Base-by-base conservation (phyloP, 2,888 invertebrate species). In the Scaptomyza polygonia region DNA sequence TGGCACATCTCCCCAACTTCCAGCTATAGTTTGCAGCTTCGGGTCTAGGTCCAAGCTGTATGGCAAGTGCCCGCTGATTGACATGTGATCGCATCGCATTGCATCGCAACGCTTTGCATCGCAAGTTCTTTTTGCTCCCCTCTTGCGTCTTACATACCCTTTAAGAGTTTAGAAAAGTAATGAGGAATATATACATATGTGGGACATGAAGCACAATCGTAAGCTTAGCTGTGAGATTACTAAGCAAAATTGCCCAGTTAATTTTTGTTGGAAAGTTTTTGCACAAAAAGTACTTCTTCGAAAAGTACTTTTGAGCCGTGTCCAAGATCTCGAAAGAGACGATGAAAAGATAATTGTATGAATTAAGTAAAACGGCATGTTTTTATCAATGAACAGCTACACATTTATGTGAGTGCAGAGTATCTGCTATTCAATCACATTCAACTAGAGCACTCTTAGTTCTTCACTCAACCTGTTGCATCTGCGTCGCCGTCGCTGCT, bases 1-100 rank as follows among this genome's bases (percentile, higher is more conserved):
- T 14, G 18, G 44, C 29, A 18, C 36, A 12, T 27, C 52, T 18
- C 6, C 27, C 25, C 14, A 14, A 27, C 25, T 21, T 16, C 29
- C 21, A 16, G 49, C 49, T 21, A 25, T 25, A 44, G 40, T 54
- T 54, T 44, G 27, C 62, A 48, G 54, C 67, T 56, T 18, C 51
- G 39, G 42, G 36, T 66, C 59, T 64, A 62, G 68, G 56, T 66
- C 43, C 66, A 51, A 49, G 54, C 53, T 62, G 70, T 47, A 36
- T 34, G 64, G 45, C 68, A 59, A 59, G 57, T 61, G 56, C 52
- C 67, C 76, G 68, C 79, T 86, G 85, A 88, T 84, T 88, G 85
- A 86, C 85, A 86, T 86, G 81, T 84, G 88, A 86, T 84, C 88
- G 74, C 72, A 68, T 43, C 66, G 45, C 29, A 32, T 45, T 3